Evolutionary conservation across 2,888 invertebrate genomes (phyloP), one percentile per base, ranked within the genome.

Genomic region (Drosophila melanosoma): DNA sequence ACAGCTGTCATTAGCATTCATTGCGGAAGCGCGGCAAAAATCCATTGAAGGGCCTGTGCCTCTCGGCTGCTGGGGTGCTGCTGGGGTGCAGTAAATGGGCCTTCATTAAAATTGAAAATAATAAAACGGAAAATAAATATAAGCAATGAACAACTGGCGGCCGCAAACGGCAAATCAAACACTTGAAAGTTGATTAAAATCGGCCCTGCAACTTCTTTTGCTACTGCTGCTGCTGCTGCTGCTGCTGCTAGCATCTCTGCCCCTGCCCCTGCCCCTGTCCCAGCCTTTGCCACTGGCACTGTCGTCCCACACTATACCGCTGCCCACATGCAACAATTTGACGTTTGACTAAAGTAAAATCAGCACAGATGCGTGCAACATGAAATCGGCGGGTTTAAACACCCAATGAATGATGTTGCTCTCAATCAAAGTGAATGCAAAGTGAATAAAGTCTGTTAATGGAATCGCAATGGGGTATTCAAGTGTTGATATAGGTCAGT

Each of bases 1-100:
- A 87, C 90, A 90, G 88, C 89, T 89, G 89, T 90, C 89, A 84
- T 86, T 86, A 86, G 81, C 87, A 88, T 82, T 90, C 86, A 86
- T 78, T 82, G 82, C 85, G 88, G 90, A 87, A 89, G 87, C 65
- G 89, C 87, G 79, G 89, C 81, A 60, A 65, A 77, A 75, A 69
- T 45, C 72, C 70, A 82, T 77, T 74, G 77, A 80, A 79, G 77
- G 69, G 76, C 40, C 69, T 40, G 32, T 32, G 42, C 17, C 57
- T 23, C 15, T 29, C 26, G 56, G 42, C 38, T 51, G 40, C 63
- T 33, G 40, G 33, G 26, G 48, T 51, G 54, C 38, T 59, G 57
- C 74, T 67, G 69, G 81, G 81, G 84, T 87, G 82, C 85, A 68
- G 65, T 73, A 87, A 85, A 87, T 83, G 89, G 87, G 82, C 70